Conservation (phyloP, 2,797 vertebrate genomes). For the Clarias pachynema region DNA sequence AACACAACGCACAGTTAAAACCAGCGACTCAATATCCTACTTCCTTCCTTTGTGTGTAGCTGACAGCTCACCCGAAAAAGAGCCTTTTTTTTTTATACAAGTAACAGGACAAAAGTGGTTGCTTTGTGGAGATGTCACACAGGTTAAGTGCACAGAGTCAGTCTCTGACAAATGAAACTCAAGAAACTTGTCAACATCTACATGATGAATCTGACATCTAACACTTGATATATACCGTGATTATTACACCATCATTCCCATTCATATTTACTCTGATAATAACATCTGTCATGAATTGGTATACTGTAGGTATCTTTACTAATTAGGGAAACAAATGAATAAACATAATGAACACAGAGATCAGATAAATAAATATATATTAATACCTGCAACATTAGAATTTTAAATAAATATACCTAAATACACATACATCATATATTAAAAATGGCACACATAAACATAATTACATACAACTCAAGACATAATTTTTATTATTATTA, state of each 20-base stretch:
- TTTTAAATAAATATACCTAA: neutral
- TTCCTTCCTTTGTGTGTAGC: conserved; percentile 79
- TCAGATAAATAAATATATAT: neutral
- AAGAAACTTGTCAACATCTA: neutral
- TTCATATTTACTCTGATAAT: neutral
- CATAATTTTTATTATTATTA: neutral
- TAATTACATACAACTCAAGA: neutral
- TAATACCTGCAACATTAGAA: neutral
- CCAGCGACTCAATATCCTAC: conserved; percentile 80
- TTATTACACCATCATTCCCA: neutral
- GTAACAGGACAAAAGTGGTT: conserved; percentile 69
- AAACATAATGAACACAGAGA: too few species aligned
- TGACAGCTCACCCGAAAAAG: conserved; percentile 68
- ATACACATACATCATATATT: neutral
- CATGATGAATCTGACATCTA: neutral
- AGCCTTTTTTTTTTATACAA: conserved; percentile 69
- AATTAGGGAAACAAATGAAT: neutral
- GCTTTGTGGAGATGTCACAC: conserved; percentile 58
- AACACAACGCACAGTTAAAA: conserved; percentile 74
- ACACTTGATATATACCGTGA: neutral
- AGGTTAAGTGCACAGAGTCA: conserved; percentile 75
- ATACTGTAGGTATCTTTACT: neutral
- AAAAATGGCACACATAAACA: neutral
- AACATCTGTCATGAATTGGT: neutral
- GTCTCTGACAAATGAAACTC: conserved; percentile 67